phyloP scores from a whole-genome alignment of 2,113 vertebrate species.

The Psammodynastes pulverulentus region DNA sequence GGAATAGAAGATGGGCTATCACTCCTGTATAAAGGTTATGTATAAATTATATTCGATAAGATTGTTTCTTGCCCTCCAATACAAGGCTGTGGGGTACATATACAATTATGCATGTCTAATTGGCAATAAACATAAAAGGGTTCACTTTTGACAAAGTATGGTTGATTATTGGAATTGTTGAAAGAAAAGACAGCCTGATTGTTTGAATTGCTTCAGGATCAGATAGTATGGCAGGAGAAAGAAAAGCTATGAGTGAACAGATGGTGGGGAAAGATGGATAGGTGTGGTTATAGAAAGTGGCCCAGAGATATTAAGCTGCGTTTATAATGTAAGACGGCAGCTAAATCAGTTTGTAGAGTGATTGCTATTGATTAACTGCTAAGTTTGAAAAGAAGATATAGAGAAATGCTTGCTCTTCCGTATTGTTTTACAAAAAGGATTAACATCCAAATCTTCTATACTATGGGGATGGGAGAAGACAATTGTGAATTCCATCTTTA shows the following conservation, averaged over 20 bases:
- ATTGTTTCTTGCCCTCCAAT: neutral
- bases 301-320: neutral
- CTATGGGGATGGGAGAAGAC: neutral
- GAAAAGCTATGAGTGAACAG: neutral
- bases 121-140: neutral
- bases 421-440: neutral
- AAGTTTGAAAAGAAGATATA: neutral
- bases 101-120: constrained; percentile 6
- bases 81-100: neutral
- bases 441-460: neutral
- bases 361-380: neutral
- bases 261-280: neutral
- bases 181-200: neutral
- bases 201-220: neutral
- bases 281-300: neutral
- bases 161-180: neutral
- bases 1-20: neutral
- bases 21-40: neutral
- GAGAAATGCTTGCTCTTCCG: neutral
- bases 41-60: constrained; percentile 18
- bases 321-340: neutral
- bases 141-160: neutral
- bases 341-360: neutral
- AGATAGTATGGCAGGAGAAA: neutral
- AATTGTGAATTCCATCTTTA: neutral